These are phyloP conservation scores for Dicyrtoma fusca DNA, from an alignment of 2,888 invertebrate species.

Conservation along the genomic window DNA sequence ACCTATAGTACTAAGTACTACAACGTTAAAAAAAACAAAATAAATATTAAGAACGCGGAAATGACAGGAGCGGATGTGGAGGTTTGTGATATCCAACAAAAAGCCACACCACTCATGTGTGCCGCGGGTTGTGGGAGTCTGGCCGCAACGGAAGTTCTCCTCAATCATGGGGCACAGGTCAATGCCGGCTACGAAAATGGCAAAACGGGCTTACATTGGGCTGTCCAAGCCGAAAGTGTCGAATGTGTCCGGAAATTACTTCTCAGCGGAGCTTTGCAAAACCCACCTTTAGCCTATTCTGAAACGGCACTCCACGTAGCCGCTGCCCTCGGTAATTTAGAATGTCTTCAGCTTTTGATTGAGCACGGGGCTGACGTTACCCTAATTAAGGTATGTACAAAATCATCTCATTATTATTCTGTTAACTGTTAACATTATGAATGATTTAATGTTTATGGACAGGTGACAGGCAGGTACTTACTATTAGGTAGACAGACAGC, in stretches of 20 bases:
- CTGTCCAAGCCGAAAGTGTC: slow-evolving; percentile 75
- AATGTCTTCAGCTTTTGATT: slow-evolving; percentile 73
- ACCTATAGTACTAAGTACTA: no score
- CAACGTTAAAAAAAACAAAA: no score
- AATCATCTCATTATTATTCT: no score
- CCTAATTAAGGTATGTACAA: slow-evolving; percentile 43
- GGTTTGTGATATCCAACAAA: slow-evolving; percentile 45
- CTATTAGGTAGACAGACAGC: no score
- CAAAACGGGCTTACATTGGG: slow-evolving; percentile 73
- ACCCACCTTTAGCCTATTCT: slow-evolving; percentile 59
- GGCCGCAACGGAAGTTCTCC: slow-evolving; percentile 71
- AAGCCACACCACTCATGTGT: slow-evolving; percentile 50
- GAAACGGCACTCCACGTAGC: slow-evolving; percentile 85
- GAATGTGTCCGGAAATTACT: slow-evolving; percentile 76
- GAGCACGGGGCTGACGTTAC: slow-evolving; percentile 70
- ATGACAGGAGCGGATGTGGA: slow-evolving; percentile 49
- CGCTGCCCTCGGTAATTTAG: slow-evolving; percentile 70
- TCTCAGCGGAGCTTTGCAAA: slow-evolving; percentile 78
- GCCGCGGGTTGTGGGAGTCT: slow-evolving; percentile 65
- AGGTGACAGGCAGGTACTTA: no score
- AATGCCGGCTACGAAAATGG: slow-evolving; percentile 60
- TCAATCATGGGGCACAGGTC: slow-evolving; percentile 71
- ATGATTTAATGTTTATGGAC: no score
- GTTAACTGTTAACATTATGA: no score
- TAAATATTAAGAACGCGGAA: neutral